Base-by-base conservation (phyloP, 2,113 vertebrate species). In the Pangasianodon hypophthalmus region DNA sequence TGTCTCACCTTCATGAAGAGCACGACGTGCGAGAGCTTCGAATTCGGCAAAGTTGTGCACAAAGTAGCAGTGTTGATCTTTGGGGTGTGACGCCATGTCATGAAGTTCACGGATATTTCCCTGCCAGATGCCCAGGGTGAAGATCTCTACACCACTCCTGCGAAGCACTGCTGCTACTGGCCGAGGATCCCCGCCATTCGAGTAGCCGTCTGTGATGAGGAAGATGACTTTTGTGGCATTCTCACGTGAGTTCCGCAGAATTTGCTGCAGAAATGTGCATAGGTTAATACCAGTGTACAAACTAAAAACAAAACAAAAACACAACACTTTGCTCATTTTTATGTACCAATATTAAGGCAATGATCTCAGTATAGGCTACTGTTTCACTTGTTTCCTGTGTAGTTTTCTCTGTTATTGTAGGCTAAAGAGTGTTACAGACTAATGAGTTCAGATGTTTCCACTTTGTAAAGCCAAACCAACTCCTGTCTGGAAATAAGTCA, bases 161-260 rank as follows among this genome's bases (percentile, higher is more conserved):
- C 98, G 95, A 77, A 99, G 96, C 0, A 96, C 96, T 0, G 98
- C 96, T 9, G 98, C 98, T 89, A 98, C 92, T 0, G 98, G 98
- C 79, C 98, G 96, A 1, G 98, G 98, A 93, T 99, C 98, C 26
- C 98, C 98, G 0, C 98, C 98, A 0, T 99, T 99, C 52, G 98
- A 99, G 96, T 99, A 99, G 13, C 98, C 98, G 18, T 99, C 98
- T 6, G 98, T 99, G 93, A 99, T 98, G 87, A 99, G 97, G 94
- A 99, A 99, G 92, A 99, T 98, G 24, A 96, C 98, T 93, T 98
- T 98, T 8, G 97, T 97, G 73, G 98, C 94, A 64, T 99, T 99
- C 58, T 95, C 92, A 44, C 98, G 96, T 29, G 98, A 97, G 87
- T 98, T 96, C 18, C 94, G 96, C 44, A 99, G 92, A 94, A 99